phyloP scores from a whole-genome alignment of 2,113 vertebrate genomes.

The Oncorhynchus keta region DNA sequence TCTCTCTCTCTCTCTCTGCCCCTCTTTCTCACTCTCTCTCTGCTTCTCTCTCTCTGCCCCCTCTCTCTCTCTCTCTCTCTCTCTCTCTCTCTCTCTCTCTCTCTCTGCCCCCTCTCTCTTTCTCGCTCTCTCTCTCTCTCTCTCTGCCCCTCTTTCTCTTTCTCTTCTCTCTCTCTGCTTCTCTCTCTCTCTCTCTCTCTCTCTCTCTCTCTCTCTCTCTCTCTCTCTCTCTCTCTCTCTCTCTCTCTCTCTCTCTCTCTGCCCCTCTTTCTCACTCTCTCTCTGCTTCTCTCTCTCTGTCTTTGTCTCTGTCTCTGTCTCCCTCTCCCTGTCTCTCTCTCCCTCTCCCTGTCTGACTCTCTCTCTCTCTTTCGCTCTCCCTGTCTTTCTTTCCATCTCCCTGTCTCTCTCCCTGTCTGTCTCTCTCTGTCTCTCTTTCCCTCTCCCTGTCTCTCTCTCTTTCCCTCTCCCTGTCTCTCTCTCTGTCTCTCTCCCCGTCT shows the following conservation, averaged over 20 bases:
- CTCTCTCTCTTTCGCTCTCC: no score
- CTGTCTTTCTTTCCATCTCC: not conserved
- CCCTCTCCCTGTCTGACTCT: no score
- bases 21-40: no score
- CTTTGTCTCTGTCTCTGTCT: no score
- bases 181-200: not conserved
- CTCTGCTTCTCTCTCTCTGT: no score
- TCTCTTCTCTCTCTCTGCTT: not conserved
- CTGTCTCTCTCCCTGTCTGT: no score
- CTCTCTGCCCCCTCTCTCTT: not conserved
- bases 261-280: no score
- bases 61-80: not conserved
- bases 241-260: no score
- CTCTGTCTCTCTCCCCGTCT: not conserved
- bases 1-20: no score
- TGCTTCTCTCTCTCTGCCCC: conserved; percentile 12
- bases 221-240: not conserved
- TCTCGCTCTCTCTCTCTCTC: no score
- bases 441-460: not conserved
- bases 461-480: no score
- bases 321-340: no score
- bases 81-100: not conserved
- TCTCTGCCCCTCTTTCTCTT: not conserved
- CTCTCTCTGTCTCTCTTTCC: conserved; percentile 3
- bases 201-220: not conserved